Conservation (phyloP, 1,140 invertebrate species). For the Anastrepha ludens region DNA sequence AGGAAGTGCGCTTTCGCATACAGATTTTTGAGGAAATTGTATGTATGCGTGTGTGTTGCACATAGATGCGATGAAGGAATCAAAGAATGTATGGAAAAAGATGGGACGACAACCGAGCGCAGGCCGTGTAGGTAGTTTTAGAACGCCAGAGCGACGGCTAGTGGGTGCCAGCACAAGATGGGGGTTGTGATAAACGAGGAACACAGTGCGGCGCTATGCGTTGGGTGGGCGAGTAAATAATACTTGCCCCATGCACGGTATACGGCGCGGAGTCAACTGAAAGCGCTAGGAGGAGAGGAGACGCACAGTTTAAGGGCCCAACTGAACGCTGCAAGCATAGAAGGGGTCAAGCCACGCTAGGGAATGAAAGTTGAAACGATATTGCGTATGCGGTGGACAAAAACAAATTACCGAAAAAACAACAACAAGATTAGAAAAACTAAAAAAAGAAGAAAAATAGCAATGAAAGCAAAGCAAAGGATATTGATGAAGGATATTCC, state of each 20-base stretch:
- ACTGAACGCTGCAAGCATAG: not conserved
- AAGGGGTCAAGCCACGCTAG: not conserved
- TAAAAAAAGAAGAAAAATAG: conserved; percentile 58
- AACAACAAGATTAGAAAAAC: conserved; percentile 51
- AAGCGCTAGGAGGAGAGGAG: no score
- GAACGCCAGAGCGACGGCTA: not conserved
- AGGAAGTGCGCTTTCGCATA: not conserved
- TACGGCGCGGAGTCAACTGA: not conserved
- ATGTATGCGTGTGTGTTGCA: not conserved
- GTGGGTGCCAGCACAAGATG: not conserved
- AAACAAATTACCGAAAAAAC: conserved; percentile 45
- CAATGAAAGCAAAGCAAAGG: conserved; percentile 55
- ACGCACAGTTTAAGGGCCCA: no score
- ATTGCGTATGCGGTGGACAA: conserved; percentile 52
- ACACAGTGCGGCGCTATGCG: not conserved
- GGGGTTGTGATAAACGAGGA: not conserved
- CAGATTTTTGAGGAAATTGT: not conserved
- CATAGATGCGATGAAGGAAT: not conserved
- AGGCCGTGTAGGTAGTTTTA: not conserved
- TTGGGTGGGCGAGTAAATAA: not conserved
- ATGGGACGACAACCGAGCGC: not conserved
- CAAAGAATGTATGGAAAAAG: not conserved
- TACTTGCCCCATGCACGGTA: not conserved
- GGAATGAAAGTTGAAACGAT: not conserved
- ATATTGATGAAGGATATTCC: conserved; percentile 73